Conservation (phyloP, 2,888 invertebrate genomes). For the Chalcis sispes region DNA sequence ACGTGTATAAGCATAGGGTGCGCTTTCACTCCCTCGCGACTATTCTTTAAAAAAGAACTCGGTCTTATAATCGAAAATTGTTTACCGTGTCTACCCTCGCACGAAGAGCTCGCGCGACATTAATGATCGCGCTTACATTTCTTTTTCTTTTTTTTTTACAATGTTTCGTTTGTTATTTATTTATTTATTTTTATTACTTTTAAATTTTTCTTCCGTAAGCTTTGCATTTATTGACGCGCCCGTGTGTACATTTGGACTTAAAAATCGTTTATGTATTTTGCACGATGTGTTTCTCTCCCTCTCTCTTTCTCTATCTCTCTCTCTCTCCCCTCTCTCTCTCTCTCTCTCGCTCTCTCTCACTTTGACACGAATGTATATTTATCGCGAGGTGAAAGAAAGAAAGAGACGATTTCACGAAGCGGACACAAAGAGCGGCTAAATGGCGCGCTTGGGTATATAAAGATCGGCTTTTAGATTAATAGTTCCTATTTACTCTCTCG, state of each 20-base stretch:
- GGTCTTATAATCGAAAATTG: conserved; percentile 43
- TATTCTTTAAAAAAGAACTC: conserved; percentile 1
- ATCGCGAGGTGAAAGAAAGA: no score
- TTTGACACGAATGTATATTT: no score
- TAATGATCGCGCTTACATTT: conserved; percentile 18
- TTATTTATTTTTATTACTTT: no score
- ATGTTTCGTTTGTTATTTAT: conserved; percentile 7
- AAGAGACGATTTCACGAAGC: background rate
- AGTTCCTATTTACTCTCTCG: background rate
- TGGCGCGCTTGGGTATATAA: background rate
- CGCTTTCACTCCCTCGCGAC: background rate
- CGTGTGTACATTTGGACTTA: no score
- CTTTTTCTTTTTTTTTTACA: conserved; percentile 33
- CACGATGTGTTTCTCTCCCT: no score
- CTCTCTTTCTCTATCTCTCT: background rate
- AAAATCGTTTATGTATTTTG: conserved; percentile 6
- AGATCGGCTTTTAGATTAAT: conserved; percentile 30
- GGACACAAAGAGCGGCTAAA: background rate
- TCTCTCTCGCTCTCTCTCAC: background rate
- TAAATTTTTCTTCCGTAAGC: conserved; percentile 7
- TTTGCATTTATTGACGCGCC: background rate
- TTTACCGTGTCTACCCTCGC: background rate
- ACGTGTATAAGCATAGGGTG: background rate
- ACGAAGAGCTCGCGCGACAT: conserved; percentile 25
- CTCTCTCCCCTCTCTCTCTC: background rate